Evolutionary conservation across 2,888 invertebrate species (phyloP).

Genomic region (Drosophila buzzatii): DNA sequence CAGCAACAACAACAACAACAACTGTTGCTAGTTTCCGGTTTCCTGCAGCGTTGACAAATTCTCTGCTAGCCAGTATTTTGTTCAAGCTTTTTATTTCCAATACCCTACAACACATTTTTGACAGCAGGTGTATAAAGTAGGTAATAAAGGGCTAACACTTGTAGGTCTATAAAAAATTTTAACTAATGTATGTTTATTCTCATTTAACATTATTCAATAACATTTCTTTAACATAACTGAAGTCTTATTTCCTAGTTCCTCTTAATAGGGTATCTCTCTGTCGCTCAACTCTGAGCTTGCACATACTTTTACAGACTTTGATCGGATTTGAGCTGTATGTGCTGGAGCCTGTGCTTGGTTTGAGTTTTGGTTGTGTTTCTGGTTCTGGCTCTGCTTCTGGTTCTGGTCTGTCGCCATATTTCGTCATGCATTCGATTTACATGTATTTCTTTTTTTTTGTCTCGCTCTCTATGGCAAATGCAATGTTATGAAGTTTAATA

Average conservation of each 20-base stretch:
- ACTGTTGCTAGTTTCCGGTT: slow-evolving; percentile 81
- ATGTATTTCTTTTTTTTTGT: slow-evolving; percentile 18
- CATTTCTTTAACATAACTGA: neutral
- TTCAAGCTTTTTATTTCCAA: slow-evolving; percentile 26
- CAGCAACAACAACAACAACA: slow-evolving; percentile 54
- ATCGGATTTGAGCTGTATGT: slow-evolving; percentile 13
- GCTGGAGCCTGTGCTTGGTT: slow-evolving; percentile 18
- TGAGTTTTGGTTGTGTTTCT: slow-evolving; percentile 18
- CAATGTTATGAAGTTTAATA: slow-evolving; percentile 51
- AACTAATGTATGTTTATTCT: neutral
- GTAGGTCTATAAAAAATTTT: neutral
- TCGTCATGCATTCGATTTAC: slow-evolving; percentile 60
- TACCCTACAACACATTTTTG: neutral
- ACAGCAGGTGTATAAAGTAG: neutral
- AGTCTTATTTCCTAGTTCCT: neutral
- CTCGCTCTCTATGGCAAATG: slow-evolving; percentile 14
- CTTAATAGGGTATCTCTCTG: neutral
- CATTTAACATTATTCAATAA: neutral
- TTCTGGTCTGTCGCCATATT: slow-evolving; percentile 52
- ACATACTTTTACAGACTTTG: slow-evolving; percentile 5
- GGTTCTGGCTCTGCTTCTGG: slow-evolving; percentile 11
- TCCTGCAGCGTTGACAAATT: slow-evolving; percentile 79
- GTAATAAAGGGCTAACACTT: neutral
- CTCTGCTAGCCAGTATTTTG: slow-evolving; percentile 51
- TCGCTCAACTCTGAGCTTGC: neutral